Evolutionary conservation across 1,140 invertebrate genomes (phyloP).

Genomic region (Atta cephalotes): DNA sequence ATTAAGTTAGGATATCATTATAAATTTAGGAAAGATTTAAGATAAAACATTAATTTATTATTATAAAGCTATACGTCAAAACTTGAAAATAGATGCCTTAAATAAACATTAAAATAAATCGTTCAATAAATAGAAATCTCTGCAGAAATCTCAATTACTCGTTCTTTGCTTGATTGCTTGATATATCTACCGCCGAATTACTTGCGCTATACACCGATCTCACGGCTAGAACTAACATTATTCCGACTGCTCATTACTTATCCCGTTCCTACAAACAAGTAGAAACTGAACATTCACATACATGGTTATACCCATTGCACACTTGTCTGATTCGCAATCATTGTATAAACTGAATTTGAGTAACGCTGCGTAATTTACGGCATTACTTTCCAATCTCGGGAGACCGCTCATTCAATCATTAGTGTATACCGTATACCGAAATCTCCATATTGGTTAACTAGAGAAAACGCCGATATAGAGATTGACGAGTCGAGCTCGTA

Average conservation of each 20-base stretch:
- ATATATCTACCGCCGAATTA: slow-evolving; percentile 18
- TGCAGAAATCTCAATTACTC: neutral
- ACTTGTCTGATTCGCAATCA: neutral
- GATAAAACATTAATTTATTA: neutral
- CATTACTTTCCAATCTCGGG: slow-evolving; percentile 26
- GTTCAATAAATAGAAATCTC: neutral
- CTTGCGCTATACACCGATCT: slow-evolving; percentile 31
- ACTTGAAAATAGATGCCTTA: neutral
- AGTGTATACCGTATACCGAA: slow-evolving; percentile 20
- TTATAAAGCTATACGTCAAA: neutral
- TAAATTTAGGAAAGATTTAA: neutral
- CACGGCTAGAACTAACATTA: neutral
- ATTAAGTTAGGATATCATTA: neutral
- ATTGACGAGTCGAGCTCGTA: slow-evolving; percentile 46
- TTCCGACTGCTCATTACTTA: slow-evolving; percentile 43
- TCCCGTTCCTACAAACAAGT: slow-evolving; percentile 35
- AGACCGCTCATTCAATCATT: slow-evolving; percentile 49
- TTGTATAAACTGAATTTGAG: slow-evolving; percentile 46
- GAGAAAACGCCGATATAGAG: slow-evolving; percentile 40
- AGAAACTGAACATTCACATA: neutral
- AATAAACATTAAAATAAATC: neutral
- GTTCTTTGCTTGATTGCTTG: neutral
- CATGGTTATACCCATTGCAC: neutral
- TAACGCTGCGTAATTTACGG: slow-evolving; percentile 45
- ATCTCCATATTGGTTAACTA: slow-evolving; percentile 46